Conservation (phyloP, 2,113 vertebrate genomes). For the Paedocypris sp. region DNA sequence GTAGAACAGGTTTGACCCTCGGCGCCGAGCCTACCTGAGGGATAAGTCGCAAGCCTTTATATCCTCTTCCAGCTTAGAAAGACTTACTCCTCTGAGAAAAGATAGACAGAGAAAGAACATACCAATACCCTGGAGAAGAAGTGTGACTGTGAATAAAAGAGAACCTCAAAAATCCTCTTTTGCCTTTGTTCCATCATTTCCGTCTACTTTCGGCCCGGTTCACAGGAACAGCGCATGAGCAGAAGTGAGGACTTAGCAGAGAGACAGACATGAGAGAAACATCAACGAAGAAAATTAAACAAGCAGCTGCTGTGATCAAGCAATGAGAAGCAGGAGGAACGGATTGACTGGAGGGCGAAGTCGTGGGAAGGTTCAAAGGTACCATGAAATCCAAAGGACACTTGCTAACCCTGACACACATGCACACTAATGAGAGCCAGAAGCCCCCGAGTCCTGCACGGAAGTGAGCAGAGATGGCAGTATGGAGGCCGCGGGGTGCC, state of each 20-base stretch:
- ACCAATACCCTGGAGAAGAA: neutral
- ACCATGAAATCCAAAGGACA: neutral
- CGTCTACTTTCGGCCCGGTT: neutral
- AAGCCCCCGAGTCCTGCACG: neutral
- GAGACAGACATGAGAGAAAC: neutral
- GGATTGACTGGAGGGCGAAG: too few relatives aligned
- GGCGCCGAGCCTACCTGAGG: slow-evolving; percentile 1
- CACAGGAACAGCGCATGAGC: neutral
- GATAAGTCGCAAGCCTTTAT: neutral
- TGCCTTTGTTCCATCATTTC: neutral
- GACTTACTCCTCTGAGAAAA: neutral
- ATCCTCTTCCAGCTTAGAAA: neutral
- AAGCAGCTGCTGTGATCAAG: neutral
- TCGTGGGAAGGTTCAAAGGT: neutral
- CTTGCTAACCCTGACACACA: neutral
- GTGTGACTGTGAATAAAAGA: neutral
- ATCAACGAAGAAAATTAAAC: neutral
- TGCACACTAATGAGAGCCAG: slow-evolving; percentile 3
- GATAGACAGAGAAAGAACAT: neutral
- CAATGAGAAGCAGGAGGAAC: neutral
- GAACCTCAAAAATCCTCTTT: slow-evolving; percentile 1
- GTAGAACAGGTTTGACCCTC: neutral
- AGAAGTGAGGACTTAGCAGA: neutral
- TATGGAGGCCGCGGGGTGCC: neutral
- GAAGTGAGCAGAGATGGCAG: slow-evolving; percentile 5